Conservation (phyloP, 2,797 vertebrate genomes). For the Enteromius radiatus region DNA sequence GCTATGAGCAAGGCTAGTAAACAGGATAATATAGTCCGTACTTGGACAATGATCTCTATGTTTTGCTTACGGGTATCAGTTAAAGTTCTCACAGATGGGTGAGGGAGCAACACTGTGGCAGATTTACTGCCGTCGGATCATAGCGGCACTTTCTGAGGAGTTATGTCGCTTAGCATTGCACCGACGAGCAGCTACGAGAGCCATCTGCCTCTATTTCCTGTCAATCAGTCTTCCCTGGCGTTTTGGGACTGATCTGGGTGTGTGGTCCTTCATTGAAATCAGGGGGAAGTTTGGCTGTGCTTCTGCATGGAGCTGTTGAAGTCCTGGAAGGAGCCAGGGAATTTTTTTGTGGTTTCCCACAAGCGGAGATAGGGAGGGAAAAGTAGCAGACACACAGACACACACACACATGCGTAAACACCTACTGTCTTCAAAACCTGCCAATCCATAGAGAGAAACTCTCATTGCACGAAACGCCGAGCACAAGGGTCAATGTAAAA, state of each 20-base stretch:
- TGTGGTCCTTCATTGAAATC: constrained; percentile 40
- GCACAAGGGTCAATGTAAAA: not conserved
- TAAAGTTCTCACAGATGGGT: constrained; percentile 7
- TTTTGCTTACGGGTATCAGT: constrained; percentile 9
- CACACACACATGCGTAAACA: not conserved
- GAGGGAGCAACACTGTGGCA: not conserved
- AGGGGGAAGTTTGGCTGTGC: constrained; percentile 25
- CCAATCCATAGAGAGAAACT: constrained; percentile 5
- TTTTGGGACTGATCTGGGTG: constrained; percentile 35
- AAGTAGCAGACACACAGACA: not conserved
- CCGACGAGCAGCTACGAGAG: not conserved
- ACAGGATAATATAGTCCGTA: not conserved
- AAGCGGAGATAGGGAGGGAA: constrained; percentile 2
- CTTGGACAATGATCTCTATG: not conserved
- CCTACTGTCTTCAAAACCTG: not conserved
- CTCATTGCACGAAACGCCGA: not conserved
- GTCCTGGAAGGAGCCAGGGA: constrained; percentile 26
- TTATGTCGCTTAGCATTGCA: constrained; percentile 3
- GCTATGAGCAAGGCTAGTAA: not conserved
- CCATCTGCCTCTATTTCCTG: constrained; percentile 26
- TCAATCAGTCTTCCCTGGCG: not conserved
- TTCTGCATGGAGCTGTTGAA: constrained; percentile 14
- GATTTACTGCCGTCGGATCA: not conserved
- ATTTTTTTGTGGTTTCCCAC: constrained; percentile 28
- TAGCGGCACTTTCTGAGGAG: not conserved